Base-by-base conservation (phyloP, 2,888 invertebrate species). In the Pyrochroa serraticornis region DNA sequence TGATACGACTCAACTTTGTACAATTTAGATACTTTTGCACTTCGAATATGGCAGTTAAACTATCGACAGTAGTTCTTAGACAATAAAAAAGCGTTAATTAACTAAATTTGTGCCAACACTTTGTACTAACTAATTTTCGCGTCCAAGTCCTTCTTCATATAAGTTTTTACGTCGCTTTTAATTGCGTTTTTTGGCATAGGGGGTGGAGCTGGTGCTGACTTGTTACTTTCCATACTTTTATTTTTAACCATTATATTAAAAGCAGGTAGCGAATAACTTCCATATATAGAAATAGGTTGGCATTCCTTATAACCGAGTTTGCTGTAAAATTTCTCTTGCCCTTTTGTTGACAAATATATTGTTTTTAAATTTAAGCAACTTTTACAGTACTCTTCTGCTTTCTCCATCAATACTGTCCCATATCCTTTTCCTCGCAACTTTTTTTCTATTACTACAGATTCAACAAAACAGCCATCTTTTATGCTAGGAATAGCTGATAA, bases 361-460 rank as follows among this genome's bases (percentile, higher is more conserved):
- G 82, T 85, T 71, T 84, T 83, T 62, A 90, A 80, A 58, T 84
- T 81, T 62, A 89, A 82, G 60, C 81, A 80, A 56, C 80, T 79
- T 64, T 83, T 86, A 71, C 89, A 88, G 75, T 91, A 91, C 62
- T 88, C 84, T 80, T 93, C 93, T 6, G 87, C 85, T 73, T 86
- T 84, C 56, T 80, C 82, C 88, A 93, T 89, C 35, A 93, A 80
- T 71, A 85, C 82, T 68, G 88, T 89, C 12, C 93, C 93, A 63
- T 90, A 82, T 66, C 91, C 92, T 77, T 87, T 85, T 7, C 91
- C 91, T 65, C 93, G 83, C 71, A 86, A 83, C 10, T 80, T 78
- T 76, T 85, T 86, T 65, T 85, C 84, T 71, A 93, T 92, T 9
- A 93, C 88, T 65, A 93, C 92, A 36, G 92, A 89, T 82, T 93